These are phyloP conservation scores for Ennomos fuscantarius DNA, from an alignment of 2,888 invertebrate species.

Conservation along the genomic window DNA sequence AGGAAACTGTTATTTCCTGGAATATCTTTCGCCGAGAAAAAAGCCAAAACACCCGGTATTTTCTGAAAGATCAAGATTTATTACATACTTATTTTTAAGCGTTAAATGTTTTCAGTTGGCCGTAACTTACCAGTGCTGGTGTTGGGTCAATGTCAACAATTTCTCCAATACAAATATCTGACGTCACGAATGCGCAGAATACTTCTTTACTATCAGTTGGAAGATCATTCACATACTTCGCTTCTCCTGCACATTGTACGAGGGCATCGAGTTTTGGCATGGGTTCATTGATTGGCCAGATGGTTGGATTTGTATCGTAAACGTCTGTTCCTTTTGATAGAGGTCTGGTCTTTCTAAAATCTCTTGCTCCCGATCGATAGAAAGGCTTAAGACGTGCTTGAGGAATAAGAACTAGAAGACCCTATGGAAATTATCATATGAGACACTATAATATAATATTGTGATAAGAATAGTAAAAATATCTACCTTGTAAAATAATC, in stretches of 20 bases:
- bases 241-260: constrained; percentile 88
- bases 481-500: constrained; percentile 88
- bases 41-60: constrained; percentile 87
- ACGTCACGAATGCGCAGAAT: constrained; percentile 87
- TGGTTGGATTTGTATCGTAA: constrained; percentile 86
- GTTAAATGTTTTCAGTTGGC: no score
- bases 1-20: constrained; percentile 87
- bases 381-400: constrained; percentile 66
- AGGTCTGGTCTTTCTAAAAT: constrained; percentile 79
- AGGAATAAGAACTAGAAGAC: constrained; percentile 80
- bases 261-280: constrained; percentile 87
- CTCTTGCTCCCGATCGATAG: constrained; percentile 79
- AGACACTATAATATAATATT: background rate
- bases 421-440: constrained; percentile 56
- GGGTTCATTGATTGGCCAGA: constrained; percentile 88
- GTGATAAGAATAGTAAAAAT: background rate
- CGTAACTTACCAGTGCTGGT: constrained; percentile 84
- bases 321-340: constrained; percentile 86
- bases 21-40: constrained; percentile 87
- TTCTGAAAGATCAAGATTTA: constrained; percentile 70
- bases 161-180: constrained; percentile 81
- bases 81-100: no score
- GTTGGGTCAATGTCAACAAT: constrained; percentile 86
- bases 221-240: constrained; percentile 87
- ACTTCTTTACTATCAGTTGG: constrained; percentile 86